phyloP scores from a whole-genome alignment of 2,888 invertebrate genomes.

The Helobdella robusta region DNA sequence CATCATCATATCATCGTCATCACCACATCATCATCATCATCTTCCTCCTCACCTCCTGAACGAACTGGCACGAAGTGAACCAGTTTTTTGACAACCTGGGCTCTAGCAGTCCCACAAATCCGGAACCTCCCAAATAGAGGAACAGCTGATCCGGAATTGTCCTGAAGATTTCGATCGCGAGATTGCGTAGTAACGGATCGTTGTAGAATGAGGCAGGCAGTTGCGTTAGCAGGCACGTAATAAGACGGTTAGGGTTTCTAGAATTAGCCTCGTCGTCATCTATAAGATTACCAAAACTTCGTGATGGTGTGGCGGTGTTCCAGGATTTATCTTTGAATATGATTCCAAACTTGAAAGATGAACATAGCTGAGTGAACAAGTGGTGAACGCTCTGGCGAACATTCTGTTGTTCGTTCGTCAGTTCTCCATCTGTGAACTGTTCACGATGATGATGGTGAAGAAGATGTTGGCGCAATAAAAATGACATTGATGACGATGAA shows the following conservation, averaged over 20 bases:
- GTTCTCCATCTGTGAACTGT: no score
- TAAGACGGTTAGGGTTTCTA: conserved; percentile 5
- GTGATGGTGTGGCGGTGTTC: no score
- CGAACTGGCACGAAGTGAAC: conserved; percentile 3
- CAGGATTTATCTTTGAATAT: conserved; percentile 11
- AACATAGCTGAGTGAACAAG: neutral
- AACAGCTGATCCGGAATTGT: neutral
- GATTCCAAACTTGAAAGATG: neutral
- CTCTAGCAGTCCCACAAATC: neutral
- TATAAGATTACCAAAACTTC: no score
- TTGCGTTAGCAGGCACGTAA: neutral
- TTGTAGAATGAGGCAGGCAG: conserved; percentile 10
- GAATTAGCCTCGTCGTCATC: no score
- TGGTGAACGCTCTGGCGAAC: conserved; percentile 2
- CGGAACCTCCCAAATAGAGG: conserved; percentile 1
- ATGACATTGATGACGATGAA: no score
- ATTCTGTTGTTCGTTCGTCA: conserved; percentile 11
- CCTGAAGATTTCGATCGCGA: conserved; percentile 15
- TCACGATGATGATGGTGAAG: no score
- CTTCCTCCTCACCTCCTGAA: conserved; percentile 4
- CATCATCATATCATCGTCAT: no score
- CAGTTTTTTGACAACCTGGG: conserved; percentile 10
- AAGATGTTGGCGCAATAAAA: no score
- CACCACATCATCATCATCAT: no score
- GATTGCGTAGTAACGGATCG: neutral